These are phyloP conservation scores for Pangasianodon hypophthalmus DNA, from an alignment of 2,113 vertebrate genomes.

Conservation along the genomic window DNA sequence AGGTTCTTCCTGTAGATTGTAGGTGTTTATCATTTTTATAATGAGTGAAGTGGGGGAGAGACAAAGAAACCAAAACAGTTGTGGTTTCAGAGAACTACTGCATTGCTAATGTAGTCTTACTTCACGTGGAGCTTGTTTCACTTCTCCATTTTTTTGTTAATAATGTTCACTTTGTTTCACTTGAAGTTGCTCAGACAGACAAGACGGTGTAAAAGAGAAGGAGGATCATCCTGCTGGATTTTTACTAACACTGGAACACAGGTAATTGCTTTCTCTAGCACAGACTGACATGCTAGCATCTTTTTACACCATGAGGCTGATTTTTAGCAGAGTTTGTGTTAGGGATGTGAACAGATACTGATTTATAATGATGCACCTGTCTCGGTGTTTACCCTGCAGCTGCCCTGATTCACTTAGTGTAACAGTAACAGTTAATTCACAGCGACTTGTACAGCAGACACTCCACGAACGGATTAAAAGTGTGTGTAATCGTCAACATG, in stretches of 20 bases:
- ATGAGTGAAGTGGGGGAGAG: neutral
- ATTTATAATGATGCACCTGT: neutral
- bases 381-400: neutral
- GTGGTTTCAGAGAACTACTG: constrained; percentile 34
- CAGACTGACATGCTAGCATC: neutral
- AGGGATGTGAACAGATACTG: neutral
- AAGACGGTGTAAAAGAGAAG: neutral
- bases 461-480: neutral
- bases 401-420: neutral
- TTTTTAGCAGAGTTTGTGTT: neutral
- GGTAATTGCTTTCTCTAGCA: neutral
- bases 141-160: constrained; percentile 64
- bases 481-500: neutral
- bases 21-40: neutral
- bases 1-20: neutral
- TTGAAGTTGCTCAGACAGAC: constrained; percentile 47
- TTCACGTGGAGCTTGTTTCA: constrained; percentile 45
- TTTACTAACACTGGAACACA: neutral
- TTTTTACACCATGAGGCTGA: neutral
- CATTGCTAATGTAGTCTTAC: constrained; percentile 8
- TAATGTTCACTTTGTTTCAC: constrained; percentile 37
- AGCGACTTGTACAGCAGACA: neutral
- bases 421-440: neutral
- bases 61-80: neutral
- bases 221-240: neutral